Conservation (phyloP, 2,113 vertebrate species). For the Prunella himalayana region DNA sequence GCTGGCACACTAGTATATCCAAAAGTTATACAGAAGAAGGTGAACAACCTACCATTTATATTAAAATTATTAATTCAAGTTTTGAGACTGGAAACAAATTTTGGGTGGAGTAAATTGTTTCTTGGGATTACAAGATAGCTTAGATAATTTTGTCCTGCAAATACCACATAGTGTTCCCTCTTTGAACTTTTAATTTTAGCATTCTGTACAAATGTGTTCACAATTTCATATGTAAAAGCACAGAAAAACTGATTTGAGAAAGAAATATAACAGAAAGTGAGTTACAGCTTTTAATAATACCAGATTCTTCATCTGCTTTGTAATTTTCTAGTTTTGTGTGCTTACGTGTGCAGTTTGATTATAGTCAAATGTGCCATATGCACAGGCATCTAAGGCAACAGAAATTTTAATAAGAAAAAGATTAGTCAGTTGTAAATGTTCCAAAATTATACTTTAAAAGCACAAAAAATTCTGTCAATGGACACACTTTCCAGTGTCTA, state of each 20-base stretch:
- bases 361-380: background rate
- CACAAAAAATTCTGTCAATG: background rate
- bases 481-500: background rate
- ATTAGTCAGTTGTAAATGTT: background rate
- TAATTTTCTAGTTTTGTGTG: background rate
- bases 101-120: slow-evolving; percentile 34
- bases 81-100: background rate
- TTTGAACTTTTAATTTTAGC: slow-evolving; percentile 9
- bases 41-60: background rate
- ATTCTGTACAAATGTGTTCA: background rate
- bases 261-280: background rate
- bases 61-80: background rate
- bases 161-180: background rate
- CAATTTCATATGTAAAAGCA: background rate
- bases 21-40: background rate
- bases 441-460: slow-evolving; percentile 25
- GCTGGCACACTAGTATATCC: background rate
- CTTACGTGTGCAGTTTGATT: background rate
- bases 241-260: background rate
- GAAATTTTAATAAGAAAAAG: slow-evolving; percentile 16
- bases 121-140: background rate
- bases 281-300: background rate
- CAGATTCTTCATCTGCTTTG: background rate
- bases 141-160: background rate
- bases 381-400: slow-evolving; percentile 21